Evolutionary conservation across 2,888 invertebrate genomes (phyloP).

Genomic region (Unio pictorum): DNA sequence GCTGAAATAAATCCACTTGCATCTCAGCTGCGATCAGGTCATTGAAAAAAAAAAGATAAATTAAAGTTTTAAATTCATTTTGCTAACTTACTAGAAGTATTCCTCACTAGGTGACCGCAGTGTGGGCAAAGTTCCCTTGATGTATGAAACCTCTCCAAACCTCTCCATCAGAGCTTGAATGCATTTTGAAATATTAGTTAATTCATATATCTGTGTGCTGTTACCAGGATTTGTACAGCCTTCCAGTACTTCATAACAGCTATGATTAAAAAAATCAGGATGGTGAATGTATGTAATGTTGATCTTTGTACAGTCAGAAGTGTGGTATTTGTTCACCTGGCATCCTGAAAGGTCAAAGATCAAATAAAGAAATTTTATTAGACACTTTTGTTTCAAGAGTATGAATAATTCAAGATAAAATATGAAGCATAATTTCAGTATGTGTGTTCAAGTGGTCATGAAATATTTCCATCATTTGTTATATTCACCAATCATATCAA

Average conservation of each 20-base stretch:
- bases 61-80: neutral
- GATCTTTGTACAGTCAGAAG: conserved; percentile 49
- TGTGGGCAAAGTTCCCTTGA: conserved; percentile 16
- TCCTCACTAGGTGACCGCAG: conserved; percentile 58
- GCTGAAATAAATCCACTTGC: no score
- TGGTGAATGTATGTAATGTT: conserved; percentile 37
- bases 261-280: conserved; percentile 15
- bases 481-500: no score
- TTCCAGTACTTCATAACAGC: conserved; percentile 12
- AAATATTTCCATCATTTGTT: no score
- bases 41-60: neutral
- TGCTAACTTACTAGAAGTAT: conserved; percentile 62
- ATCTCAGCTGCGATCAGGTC: no score
- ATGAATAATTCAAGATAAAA: no score
- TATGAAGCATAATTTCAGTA: no score
- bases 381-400: no score
- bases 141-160: conserved; percentile 26
- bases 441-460: no score
- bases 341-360: conserved; percentile 36
- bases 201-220: neutral
- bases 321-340: conserved; percentile 47
- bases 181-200: conserved; percentile 16
- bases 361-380: no score
- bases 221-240: conserved; percentile 19
- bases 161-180: conserved; percentile 20